Evolutionary conservation across 2,888 invertebrate genomes (phyloP), one percentile per base, ranked within the genome.

Genomic region (Creontiades dilutus): DNA sequence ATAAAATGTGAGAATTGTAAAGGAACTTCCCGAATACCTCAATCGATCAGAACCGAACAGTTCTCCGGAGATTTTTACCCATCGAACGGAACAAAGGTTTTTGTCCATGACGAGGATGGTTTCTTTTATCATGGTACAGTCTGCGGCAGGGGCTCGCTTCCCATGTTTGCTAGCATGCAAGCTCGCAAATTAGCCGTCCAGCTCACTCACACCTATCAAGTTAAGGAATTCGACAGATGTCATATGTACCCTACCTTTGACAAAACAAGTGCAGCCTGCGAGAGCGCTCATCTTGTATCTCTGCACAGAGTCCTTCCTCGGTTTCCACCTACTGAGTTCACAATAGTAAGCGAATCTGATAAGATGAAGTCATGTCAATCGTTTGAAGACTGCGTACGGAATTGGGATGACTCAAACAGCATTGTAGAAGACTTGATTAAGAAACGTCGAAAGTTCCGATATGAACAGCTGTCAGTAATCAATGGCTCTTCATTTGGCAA

Each of bases 121-220:
- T 78, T 78, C 46, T 78, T 78, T 46, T 78, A 46, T 46, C 46
- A 19, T 13, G 78, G 46, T n/a, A 78, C 78, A 12, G 78, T 78
- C 9, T 78, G 78, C 78, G 28, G 78, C 78, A 46, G 78, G n/a
- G 46, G 78, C 0, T 7, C 11, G 1, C 16, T 78, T 14, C 78
- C 78, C 16, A 11, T 47, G 16, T 46, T 46, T 11, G 46, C 7
- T 16, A 47, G 37, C 46, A 78, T 47, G 78, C 46, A 47, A 78
- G 78, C 47, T 78, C 47, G 78, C 4, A 78, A 78, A 46, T 78
- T 46, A n/a, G 28, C 19, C 16, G 78, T 78, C 47, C 37, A 78
- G 13, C 47, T 78, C n/a, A 37, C 78, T 78, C n/a, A 16, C 19
- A 78, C 78, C 9, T 46, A 46, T 2, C 78, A 78, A 78, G 78